Evolutionary conservation across 2,113 vertebrate genomes (phyloP), one percentile per base, ranked within the genome.

Genomic region (Ailuropoda melanoleuca): DNA sequence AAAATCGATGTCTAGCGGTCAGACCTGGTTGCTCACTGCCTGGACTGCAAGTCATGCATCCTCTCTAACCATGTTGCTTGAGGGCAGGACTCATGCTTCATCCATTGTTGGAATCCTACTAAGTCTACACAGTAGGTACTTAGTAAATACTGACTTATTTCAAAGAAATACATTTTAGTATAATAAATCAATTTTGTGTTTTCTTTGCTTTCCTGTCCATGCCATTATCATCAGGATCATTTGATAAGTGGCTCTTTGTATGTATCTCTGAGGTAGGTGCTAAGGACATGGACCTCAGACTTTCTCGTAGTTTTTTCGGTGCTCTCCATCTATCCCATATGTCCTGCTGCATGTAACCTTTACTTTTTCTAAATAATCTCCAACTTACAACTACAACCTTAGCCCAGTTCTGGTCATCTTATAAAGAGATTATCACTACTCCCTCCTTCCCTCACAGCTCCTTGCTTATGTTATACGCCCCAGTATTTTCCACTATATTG

Each of bases 191-290:
- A 83, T 19, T 43, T 93, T 29, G n/a, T 62, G 21, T 88, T 88
- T 70, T 77, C 21, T 95, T 89, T 93, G 24, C 56, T 93, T 91
- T 95, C 15, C 31, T 89, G 21, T 91, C 53, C 66, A 43, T 88
- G 46, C 11, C 39, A 87, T 93, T 81, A 53, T 94, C 85, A 37
- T 88, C 50, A 58, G 82, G 64, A 83, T 53, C 13, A 56, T 87
- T 80, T 60, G 43, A 5, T 90, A 66, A 72, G 17, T 96, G 37
- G 8, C 48, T 66, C 6, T 53, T n/a, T 78, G 15, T 64, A 17
- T 58, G 8, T 46, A 31, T 87, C 53, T 62, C 18, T 77, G 56
- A 66, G 3, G 72, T 43, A 56, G 19, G 6, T 72, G 11, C 29
- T 64, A 86, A 62, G 39, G 19, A 31, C 24, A 17, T 3, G 82